These are phyloP conservation scores for Mobula hypostoma DNA, from an alignment of 2,113 vertebrate species.

Conservation along the genomic window DNA sequence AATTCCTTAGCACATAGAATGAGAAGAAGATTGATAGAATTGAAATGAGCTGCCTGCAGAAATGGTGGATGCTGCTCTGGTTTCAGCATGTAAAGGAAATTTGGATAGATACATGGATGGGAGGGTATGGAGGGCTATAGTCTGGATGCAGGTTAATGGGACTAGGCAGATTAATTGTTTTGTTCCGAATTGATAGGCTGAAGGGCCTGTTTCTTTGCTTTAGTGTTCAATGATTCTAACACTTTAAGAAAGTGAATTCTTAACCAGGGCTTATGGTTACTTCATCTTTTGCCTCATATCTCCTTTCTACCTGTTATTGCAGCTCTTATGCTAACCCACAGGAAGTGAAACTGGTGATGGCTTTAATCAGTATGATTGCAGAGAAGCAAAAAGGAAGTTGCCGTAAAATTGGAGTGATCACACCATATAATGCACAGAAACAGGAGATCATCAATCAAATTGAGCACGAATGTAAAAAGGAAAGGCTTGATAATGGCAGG, in stretches of 20 bases:
- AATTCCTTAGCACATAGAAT: too few species aligned
- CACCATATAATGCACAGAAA: constrained; percentile 78
- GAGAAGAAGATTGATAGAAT: too few species aligned
- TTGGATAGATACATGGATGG: too few species aligned
- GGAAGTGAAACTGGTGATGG: constrained; percentile 69
- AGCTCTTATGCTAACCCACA: constrained; percentile 70
- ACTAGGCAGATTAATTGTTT: too few species aligned
- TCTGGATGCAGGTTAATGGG: too few species aligned
- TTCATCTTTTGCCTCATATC: neutral
- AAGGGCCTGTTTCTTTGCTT: too few species aligned
- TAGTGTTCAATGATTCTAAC: too few species aligned
- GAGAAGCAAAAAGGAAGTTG: constrained; percentile 45
- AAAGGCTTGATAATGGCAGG: neutral
- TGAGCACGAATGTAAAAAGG: constrained; percentile 28
- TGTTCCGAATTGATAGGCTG: too few species aligned
- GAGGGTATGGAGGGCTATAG: too few species aligned
- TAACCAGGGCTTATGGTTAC: neutral
- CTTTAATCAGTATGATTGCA: constrained; percentile 63
- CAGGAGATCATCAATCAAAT: constrained; percentile 51
- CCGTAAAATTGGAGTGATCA: constrained; percentile 70
- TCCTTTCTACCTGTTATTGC: constrained; percentile 26
- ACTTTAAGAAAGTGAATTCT: neutral
- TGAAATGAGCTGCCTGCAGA: too few species aligned
- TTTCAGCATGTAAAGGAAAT: too few species aligned
- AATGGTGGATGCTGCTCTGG: too few species aligned